Evolutionary conservation across 1,140 invertebrate species (phyloP), one percentile per base, ranked within the genome.

Genomic region (Augochlora pura): DNA sequence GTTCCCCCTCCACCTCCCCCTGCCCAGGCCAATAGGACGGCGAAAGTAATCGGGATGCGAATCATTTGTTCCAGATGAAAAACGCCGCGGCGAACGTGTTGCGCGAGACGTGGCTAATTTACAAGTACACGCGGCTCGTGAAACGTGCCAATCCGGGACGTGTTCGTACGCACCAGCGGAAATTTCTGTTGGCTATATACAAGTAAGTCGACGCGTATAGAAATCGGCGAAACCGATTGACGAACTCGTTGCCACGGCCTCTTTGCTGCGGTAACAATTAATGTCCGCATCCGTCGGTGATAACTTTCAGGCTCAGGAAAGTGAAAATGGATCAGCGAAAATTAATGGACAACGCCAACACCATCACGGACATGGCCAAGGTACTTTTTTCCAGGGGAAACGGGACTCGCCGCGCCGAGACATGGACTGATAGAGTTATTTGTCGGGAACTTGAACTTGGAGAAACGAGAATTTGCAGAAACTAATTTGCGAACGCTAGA

Each of bases 311-410:
- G 93, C 96, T 99, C 92, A 95, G 99, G 91, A 99, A 99, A 95
- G 98, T 99, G 57, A 99, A 99, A 95, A 99, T 99, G 97, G 99
- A 99, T 95, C 99, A 99, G 95, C 95, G 99, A 93, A 99, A 99
- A 94, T 94, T 99, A 87, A 98, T 99, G 96, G 99, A 99, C 93
- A 99, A 99, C 92, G 98, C 98, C 86, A 99, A 99, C 91, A 99
- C 99, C 68, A 97, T 99, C 91, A 99, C 99, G 69, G 99, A 99
- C 93, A 99, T 99, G 97, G 98, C 99, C 88, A 99, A 99, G 96
- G 99, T 99, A 96, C 94, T 25, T 93, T 10, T 6, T 63, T 10
- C 10, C 3, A 10, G 12, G 14, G 10, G 42, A 46, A 10, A 46
- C 42, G 10, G 42, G 10, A 14, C 9, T 46, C 42, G 39, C 10